These are phyloP conservation scores for Drosophila mettleri DNA, from an alignment of 2,888 invertebrate genomes.

Conservation along the genomic window DNA sequence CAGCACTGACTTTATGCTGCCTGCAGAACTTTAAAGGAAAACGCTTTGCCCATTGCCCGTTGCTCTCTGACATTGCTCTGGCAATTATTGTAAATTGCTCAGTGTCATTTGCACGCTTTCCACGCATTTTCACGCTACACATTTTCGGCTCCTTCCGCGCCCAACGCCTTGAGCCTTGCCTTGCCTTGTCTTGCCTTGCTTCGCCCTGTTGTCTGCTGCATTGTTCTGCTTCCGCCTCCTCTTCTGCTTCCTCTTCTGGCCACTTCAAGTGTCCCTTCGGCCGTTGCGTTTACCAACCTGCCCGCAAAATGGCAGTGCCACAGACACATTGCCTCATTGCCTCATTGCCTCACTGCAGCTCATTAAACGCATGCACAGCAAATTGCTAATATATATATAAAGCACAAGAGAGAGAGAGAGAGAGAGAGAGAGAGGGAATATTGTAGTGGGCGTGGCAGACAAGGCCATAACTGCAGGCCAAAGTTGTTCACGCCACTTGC, in stretches of 20 bases:
- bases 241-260: conserved; percentile 15
- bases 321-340: conserved; percentile 39
- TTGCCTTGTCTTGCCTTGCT: conserved; percentile 58
- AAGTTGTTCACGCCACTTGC: conserved; percentile 12
- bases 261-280: conserved; percentile 24
- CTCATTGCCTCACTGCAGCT: conserved; percentile 59
- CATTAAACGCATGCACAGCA: conserved; percentile 70
- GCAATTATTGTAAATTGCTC: conserved; percentile 78
- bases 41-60: background rate
- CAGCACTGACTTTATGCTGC: conserved; percentile 54
- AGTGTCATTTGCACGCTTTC: conserved; percentile 75
- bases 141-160: conserved; percentile 22
- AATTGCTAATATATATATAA: conserved; percentile 36
- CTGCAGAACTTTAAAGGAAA: conserved; percentile 62
- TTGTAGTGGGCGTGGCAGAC: conserved; percentile 23
- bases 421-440: background rate
- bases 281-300: conserved; percentile 55
- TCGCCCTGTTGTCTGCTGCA: conserved; percentile 51
- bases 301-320: conserved; percentile 62
- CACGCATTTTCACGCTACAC: conserved; percentile 68
- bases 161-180: conserved; percentile 35
- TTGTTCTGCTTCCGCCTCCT: conserved; percentile 33
- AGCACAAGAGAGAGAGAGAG: background rate
- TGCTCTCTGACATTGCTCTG: conserved; percentile 39
- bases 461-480: conserved; percentile 5